A percentile compares a stretch with the other conserved stretches of the same genome.
Evolutionary conservation across 2,113 vertebrate species (phyloP).

Genomic region (Thomomys bottae): DNA sequence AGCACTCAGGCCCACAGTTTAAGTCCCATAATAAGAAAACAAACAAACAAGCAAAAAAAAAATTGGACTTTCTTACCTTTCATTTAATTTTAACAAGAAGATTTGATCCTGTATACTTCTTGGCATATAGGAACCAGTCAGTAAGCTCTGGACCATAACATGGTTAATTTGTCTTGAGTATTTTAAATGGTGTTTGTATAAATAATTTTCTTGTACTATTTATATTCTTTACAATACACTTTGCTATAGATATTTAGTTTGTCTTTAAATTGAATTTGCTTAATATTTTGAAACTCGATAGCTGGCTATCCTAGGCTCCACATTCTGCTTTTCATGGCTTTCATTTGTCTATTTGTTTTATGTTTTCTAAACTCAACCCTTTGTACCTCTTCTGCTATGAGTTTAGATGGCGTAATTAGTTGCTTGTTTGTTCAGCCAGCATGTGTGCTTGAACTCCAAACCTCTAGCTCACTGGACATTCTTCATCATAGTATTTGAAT

Average conservation of each 20-base stretch:
- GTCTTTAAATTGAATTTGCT: constrained; percentile 19
- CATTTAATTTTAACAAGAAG: neutral
- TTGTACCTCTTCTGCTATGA: neutral
- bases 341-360: neutral
- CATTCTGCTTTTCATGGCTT: neutral
- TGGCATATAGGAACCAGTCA: neutral
- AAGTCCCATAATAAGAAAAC: too few relatives aligned
- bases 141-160: neutral
- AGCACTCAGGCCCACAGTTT: too few relatives aligned
- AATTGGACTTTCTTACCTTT: too few relatives aligned
- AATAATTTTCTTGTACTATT: neutral
- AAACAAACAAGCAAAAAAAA: too few relatives aligned
- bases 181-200: constrained; percentile 4
- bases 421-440: too few relatives aligned
- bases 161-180: too few relatives aligned
- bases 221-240: neutral
- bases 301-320: neutral
- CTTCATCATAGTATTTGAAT: neutral
- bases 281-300: constrained; percentile 7
- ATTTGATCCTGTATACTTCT: neutral
- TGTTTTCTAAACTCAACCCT: neutral
- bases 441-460: too few relatives aligned
- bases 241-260: neutral
- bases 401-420: neutral
- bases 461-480: too few relatives aligned